Evolutionary conservation across 2,888 invertebrate genomes (phyloP).

Genomic region (Luffia ferchaultella): DNA sequence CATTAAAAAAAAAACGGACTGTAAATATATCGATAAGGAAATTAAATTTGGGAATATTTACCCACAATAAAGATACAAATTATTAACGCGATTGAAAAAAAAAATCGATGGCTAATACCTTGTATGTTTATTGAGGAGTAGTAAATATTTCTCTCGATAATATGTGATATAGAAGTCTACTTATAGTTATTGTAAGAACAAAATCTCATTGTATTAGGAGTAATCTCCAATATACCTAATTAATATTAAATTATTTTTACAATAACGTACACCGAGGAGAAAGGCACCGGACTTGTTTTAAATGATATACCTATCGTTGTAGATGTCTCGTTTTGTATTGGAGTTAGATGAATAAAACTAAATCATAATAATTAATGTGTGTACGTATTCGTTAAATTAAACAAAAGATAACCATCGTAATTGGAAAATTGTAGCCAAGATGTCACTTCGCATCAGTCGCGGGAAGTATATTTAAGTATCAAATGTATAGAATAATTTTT

Average conservation of each 20-base stretch:
- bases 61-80: not conserved
- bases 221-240: conserved; percentile 27
- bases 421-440: not conserved
- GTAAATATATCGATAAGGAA: conserved; percentile 34
- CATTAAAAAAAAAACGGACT: conserved; percentile 48
- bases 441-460: not conserved
- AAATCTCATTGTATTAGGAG: conserved; percentile 41
- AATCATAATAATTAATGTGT: conserved; percentile 1
- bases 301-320: conserved; percentile 25
- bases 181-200: conserved; percentile 38
- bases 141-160: conserved; percentile 46
- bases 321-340: conserved; percentile 29
- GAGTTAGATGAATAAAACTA: conserved; percentile 4
- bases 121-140: conserved; percentile 15
- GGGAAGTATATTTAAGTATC: not conserved
- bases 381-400: not conserved
- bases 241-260: conserved; percentile 21
- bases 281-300: conserved; percentile 28
- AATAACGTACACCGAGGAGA: conserved; percentile 26
- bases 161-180: conserved; percentile 58
- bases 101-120: too few species aligned
- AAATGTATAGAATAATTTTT: not conserved
- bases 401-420: not conserved
- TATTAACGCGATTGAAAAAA: not conserved
- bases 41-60: not conserved